Evolutionary conservation across 2,888 invertebrate genomes (phyloP), one percentile per base, ranked within the genome.

Genomic region (Tipula lateralis): DNA sequence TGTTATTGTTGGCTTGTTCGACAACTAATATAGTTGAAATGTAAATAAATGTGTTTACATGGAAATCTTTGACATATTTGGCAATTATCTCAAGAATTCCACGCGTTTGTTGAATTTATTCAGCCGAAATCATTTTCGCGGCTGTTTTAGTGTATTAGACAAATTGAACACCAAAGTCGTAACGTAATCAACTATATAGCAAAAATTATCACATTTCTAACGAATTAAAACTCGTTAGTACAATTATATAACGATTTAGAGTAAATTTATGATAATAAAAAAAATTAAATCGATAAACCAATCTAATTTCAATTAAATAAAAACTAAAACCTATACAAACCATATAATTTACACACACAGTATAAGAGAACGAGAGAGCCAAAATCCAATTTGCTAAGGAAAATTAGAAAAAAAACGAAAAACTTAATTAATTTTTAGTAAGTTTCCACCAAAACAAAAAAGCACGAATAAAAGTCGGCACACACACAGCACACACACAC

Each of bases 241-340:
- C 66, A 66, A 66, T 66, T 66, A 66, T 66, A 66, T 9, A 66
- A 66, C 66, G 66, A 66, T 66, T 66, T 66, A 9, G 66, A 24
- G 66, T 24, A 66, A 66, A 66, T 66, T 66, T 66, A 66, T 66
- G 66, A 66, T 66, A 66, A 66, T 24, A 66, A 66, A 66, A 44
- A 44, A 66, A 66, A 66, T 66, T 66, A 66, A 66, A 66, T 66
- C 66, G 66, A 66, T 66, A 66, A 19, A 66, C 66, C 66, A 66
- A 66, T 66, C 66, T 66, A 66, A 66, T 66, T 66, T 66, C 66
- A 66, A 66, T 66, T 66, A 66, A 66, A 66, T 19, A 66, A 66
- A 66, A 66, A 66, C 66, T 66, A 66, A 66, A 66, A 66, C 66
- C 66, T 66, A 32, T 32, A 66, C 66, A 66, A 66, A 24, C 66